Base-by-base conservation (phyloP, 2,113 vertebrate species). In the Cacatua alba region DNA sequence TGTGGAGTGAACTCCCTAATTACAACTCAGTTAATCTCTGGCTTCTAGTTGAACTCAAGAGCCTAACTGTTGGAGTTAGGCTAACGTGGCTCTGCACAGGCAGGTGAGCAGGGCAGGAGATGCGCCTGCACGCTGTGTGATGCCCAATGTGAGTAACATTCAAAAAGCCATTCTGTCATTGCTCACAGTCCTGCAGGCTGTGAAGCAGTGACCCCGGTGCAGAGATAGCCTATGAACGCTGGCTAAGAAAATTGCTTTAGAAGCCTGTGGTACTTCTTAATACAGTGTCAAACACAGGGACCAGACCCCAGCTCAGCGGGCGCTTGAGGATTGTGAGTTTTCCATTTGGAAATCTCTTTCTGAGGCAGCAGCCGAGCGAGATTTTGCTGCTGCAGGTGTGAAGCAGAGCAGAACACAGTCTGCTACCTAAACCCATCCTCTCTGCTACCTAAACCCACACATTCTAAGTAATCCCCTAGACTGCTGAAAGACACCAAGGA, bases 361-460 rank as follows among this genome's bases (percentile, higher is more conserved):
- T 78, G 82, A 82, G 67, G 70, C 86, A 82, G 52, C 2, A 2
- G 70, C n/a, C 1, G 1, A 91, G 49, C 39, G 55, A 88, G 35
- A 33, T 79, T 90, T 82, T 88, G 46, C 70, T 92, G 52, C 43
- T 94, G 23, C 46, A 53, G 51, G 51, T 55, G 79, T 76, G 70
- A 93, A 92, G 65, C 17, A 25, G 67, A 94, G 63, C 67, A 76
- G 62, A 92, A 82, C 23, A 46, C 67, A 80, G 82, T 82, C 93
- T 51, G n/a, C 28, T 59, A 46, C 51, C 85, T 64, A 72, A 86
- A 76, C 17, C 46, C 24, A n/a, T 2, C 39, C 39, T 39, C 39
- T 82, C 93, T 51, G n/a, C 28, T 59, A 41, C 51, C 85, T 64
- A 72, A 86, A 76, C 17, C 46, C 24, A n/a, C 2, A 24, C 39